Conservation (phyloP, 1,140 invertebrate species). For the Coelopa frigida region DNA sequence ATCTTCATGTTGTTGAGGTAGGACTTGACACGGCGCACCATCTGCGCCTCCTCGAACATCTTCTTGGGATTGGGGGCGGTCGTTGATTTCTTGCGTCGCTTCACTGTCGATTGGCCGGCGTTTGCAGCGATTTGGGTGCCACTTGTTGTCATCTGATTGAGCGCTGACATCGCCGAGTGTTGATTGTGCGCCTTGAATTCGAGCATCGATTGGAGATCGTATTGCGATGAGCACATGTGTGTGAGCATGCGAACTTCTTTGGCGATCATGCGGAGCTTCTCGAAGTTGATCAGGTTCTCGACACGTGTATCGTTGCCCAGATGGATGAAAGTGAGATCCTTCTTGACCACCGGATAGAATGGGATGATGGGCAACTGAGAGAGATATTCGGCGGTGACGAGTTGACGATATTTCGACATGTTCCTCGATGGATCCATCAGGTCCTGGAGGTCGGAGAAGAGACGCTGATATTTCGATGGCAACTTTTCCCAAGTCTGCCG, state of each 20-base stretch:
- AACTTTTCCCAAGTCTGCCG: slow-evolving; percentile 95
- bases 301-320: slow-evolving; percentile 93
- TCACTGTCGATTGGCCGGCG: slow-evolving; percentile 74
- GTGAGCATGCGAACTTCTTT: slow-evolving; percentile 91
- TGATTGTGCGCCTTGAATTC: slow-evolving; percentile 79
- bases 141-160: slow-evolving; percentile 78
- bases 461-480: slow-evolving; percentile 87
- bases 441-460: slow-evolving; percentile 88
- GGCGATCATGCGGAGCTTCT: slow-evolving; percentile 97
- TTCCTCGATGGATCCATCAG: slow-evolving; percentile 95
- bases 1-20: slow-evolving; percentile 87
- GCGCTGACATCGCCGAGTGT: slow-evolving; percentile 78
- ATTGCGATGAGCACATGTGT: slow-evolving; percentile 94
- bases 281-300: slow-evolving; percentile 93
- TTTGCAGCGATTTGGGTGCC: slow-evolving; percentile 32
- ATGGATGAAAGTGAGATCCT: slow-evolving; percentile 98
- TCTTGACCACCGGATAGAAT: slow-evolving; percentile 92
- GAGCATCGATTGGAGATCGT: slow-evolving; percentile 76
- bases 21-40: slow-evolving; percentile 92
- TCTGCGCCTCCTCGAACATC: slow-evolving; percentile 98
- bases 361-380: slow-evolving; percentile 92
- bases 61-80: slow-evolving; percentile 91
- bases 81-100: slow-evolving; percentile 82
- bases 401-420: slow-evolving; percentile 96
- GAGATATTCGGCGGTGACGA: slow-evolving; percentile 75